Evolutionary conservation across 2,113 vertebrate genomes (phyloP).

Genomic region (Nestor notabilis): DNA sequence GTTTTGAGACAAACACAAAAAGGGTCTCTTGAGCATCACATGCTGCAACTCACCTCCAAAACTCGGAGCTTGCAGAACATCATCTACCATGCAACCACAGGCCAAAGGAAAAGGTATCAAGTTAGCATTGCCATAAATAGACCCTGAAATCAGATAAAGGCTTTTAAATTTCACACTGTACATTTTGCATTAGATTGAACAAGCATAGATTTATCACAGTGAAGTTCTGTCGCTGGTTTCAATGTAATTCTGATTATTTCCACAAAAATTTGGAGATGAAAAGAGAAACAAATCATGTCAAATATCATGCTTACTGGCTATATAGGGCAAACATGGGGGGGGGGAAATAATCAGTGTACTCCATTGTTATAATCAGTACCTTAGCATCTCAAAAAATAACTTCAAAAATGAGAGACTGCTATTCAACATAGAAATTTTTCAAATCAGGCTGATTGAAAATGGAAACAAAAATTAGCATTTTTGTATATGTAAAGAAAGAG

Average conservation of each 20-base stretch:
- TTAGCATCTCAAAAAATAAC: neutral
- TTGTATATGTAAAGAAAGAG: neutral
- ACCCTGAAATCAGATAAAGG: neutral
- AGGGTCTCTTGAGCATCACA: neutral
- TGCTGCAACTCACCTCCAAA: neutral
- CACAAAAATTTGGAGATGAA: neutral
- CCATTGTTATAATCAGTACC: neutral
- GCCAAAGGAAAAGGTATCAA: neutral
- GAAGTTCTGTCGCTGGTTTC: neutral
- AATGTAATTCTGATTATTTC: neutral
- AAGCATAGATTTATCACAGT: neutral
- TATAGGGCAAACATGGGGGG: neutral
- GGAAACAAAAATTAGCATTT: neutral
- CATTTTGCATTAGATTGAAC: neutral
- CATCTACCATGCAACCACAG: neutral
- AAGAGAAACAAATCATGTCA: neutral
- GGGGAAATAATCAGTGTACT: neutral
- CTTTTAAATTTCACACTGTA: neutral
- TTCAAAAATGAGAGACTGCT: neutral
- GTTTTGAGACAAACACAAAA: neutral
- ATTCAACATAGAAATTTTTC: neutral
- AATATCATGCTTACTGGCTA: neutral
- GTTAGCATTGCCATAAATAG: neutral
- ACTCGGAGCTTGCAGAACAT: neutral
- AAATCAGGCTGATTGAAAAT: neutral